A percentile compares a stretch with the other conserved stretches of the same genome.
Evolutionary conservation across 2,888 invertebrate genomes (phyloP).

Genomic region (Phalera bucephala): DNA sequence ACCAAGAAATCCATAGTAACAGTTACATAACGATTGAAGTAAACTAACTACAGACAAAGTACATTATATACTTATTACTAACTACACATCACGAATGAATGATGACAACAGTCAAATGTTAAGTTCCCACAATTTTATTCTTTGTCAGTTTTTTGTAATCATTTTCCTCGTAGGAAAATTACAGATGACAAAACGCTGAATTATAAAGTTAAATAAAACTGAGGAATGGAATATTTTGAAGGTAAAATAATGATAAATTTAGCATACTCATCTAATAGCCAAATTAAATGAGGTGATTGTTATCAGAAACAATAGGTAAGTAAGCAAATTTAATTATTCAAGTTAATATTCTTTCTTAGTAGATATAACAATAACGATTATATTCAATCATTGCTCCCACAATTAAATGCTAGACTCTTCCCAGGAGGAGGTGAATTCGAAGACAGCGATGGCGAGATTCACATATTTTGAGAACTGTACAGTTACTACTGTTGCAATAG

Average conservation of each 20-base stretch:
- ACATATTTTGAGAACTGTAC: too few species aligned
- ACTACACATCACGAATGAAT: slow-evolving; percentile 32
- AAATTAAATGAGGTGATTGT: neutral
- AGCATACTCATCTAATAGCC: neutral
- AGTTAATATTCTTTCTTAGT: too few species aligned
- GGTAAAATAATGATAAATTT: slow-evolving; percentile 6
- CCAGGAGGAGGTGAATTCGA: too few species aligned
- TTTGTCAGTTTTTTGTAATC: slow-evolving; percentile 7
- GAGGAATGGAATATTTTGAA: slow-evolving; percentile 14
- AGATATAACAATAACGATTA: too few species aligned
- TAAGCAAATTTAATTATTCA: too few species aligned
- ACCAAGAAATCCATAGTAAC: slow-evolving; percentile 29
- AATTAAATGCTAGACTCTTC: too few species aligned
- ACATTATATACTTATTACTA: too few species aligned
- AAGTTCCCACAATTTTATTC: slow-evolving; percentile 13
- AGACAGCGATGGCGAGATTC: too few species aligned
- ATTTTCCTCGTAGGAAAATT: slow-evolving; percentile 8
- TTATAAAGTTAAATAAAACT: slow-evolving; percentile 5
- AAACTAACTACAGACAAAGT: slow-evolving; percentile 29
- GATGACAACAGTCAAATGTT: slow-evolving; percentile 19
- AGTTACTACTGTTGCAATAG: too few species aligned
- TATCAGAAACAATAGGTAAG: neutral
- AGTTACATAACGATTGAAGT: slow-evolving; percentile 38
- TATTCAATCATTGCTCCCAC: too few species aligned
- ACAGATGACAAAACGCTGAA: slow-evolving; percentile 8